Percentiles rank a stretch among this genome's conserved stretches.
Evolutionary conservation across 2,113 vertebrate genomes (phyloP).

Genomic region (Vanacampus margaritifer): DNA sequence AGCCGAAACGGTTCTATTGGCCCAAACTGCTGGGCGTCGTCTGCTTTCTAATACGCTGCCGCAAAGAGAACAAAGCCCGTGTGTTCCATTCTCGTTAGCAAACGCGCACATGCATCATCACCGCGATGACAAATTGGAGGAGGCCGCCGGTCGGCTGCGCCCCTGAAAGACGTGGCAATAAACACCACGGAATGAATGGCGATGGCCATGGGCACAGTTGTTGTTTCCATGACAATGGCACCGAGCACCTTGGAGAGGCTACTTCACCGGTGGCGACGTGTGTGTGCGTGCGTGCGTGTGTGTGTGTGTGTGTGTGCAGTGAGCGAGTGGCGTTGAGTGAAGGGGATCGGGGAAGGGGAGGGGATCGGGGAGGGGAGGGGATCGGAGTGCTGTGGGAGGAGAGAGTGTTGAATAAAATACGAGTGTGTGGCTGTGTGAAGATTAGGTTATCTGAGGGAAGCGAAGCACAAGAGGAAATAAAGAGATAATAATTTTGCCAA

Average conservation of each 20-base stretch:
- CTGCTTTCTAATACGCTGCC: not conserved
- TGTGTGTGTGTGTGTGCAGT: too few species aligned
- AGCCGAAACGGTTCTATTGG: not conserved
- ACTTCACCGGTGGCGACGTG: not conserved
- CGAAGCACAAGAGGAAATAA: not conserved
- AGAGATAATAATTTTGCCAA: not conserved
- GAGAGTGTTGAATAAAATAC: not conserved
- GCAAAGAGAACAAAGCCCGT: not conserved
- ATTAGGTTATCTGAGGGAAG: not conserved
- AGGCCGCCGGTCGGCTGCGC: not conserved
- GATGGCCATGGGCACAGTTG: not conserved
- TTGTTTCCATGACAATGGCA: conserved; percentile 4
- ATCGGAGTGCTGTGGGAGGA: not conserved
- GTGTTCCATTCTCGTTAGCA: not conserved
- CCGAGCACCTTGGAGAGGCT: not conserved
- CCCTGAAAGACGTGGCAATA: not conserved
- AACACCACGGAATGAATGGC: not conserved
- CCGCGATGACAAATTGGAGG: not conserved
- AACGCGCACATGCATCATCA: conserved; percentile 1
- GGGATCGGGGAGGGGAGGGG: too few species aligned
- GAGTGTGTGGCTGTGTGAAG: not conserved
- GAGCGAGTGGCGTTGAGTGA: not conserved
- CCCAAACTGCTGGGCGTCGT: not conserved
- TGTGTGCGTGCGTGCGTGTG: not conserved
- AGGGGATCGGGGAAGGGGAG: not conserved